A percentile compares a stretch with the other conserved stretches of the same genome.
These are phyloP conservation scores for Pangasianodon hypophthalmus DNA, from an alignment of 2,113 vertebrate genomes.

Conservation along the genomic window DNA sequence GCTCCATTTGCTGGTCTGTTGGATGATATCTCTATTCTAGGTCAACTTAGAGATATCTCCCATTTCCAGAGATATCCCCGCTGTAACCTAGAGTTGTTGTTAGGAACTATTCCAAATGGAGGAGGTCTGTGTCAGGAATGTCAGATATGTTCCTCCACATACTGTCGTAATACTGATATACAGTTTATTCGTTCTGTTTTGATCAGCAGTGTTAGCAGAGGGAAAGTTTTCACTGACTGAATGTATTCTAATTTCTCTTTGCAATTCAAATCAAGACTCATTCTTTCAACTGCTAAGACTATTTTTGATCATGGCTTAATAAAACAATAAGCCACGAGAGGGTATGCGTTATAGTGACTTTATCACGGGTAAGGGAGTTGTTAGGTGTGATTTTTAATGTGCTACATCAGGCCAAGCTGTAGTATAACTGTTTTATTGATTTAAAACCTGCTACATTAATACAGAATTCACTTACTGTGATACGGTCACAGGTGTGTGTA, in stretches of 20 bases:
- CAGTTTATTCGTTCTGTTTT: background rate
- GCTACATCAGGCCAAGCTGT: background rate
- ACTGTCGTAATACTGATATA: background rate
- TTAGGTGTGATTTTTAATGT: background rate
- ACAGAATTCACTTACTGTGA: background rate
- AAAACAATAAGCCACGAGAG: background rate
- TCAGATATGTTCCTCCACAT: background rate
- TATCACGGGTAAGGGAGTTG: background rate
- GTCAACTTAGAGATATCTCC: background rate
- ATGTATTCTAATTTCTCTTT: background rate
- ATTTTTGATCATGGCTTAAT: background rate
- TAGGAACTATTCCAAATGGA: slow-evolving; percentile 15
- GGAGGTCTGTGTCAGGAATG: background rate
- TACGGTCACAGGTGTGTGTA: background rate
- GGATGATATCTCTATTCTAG: background rate
- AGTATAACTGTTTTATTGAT: background rate
- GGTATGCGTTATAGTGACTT: background rate
- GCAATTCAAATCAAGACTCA: background rate
- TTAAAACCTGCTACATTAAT: background rate
- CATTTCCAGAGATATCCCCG: slow-evolving; percentile 14
- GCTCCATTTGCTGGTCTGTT: slow-evolving; percentile 6
- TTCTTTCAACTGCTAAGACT: background rate
- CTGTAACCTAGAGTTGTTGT: background rate
- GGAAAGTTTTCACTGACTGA: background rate
- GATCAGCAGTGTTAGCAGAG: background rate